Base-by-base conservation (phyloP, 2,797 vertebrate genomes). In the Rachycentron canadum region DNA sequence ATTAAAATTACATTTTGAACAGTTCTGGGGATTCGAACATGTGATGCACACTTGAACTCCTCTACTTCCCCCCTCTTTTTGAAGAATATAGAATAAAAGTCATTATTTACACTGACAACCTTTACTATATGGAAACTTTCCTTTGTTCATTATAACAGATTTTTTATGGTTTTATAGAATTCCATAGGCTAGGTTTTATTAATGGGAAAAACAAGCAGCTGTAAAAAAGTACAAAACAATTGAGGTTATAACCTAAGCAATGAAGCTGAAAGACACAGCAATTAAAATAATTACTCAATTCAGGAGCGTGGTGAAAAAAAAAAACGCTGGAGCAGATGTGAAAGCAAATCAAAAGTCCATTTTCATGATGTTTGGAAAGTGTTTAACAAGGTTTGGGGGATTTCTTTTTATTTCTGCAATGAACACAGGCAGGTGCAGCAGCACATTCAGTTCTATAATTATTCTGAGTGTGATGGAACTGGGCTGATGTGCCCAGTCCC, bases 361-460 rank as follows among this genome's bases (percentile, higher is more conserved):
- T 69, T 34, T 59, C 9, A 12, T 30, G 59, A 76, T 34, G 60
- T 49, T 32, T 57, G 30, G n/a, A 66, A 75, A 68, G 38, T 32
- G 9, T 74, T 76, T 52, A 65, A 74, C n/a, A 38, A 26, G 26
- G 21, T 57, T 59, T 57, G 1, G 8, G 19, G 23, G 56, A 25
- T 36, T 62, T 43, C 5, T 34, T 63, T 69, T 52, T 30, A 69
- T 56, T 50, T 74, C 38, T 65, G 34, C 21, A 5, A 49, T 45
- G 13, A 49, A 72, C 50, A 57, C 1, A 5, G 11, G 8, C 75
- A 71, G 76, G 52, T 71, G 65, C 55, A 59, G 61, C 19, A 61
- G 56, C 25, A 65, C 57, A 81, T 64, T 52, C 40, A 41, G 4
- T 70, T 73, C 38, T 56, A 43, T 65, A 69, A 81, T 84, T 75